phyloP scores from a whole-genome alignment of 1,140 invertebrate genomes.

The Ostrea edulis region DNA sequence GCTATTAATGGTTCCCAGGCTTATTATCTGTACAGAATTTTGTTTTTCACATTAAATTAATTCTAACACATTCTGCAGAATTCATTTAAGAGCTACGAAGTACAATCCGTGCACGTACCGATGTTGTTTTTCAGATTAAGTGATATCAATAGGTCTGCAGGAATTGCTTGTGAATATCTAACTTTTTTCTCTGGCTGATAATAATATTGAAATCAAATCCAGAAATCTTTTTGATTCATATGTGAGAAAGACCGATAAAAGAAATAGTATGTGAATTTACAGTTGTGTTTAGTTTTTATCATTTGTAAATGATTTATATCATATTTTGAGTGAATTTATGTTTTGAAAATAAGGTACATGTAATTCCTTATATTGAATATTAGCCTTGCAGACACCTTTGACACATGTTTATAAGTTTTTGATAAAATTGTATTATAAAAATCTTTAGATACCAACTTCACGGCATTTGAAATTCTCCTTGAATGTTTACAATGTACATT shows the following conservation, averaged over 20 bases:
- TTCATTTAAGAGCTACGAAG: not conserved
- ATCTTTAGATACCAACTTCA: too few species aligned
- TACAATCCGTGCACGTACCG: not conserved
- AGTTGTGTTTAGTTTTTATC: too few species aligned
- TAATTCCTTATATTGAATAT: too few species aligned
- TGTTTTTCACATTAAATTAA: constrained; percentile 32
- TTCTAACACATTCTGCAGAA: constrained; percentile 7
- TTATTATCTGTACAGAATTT: constrained; percentile 22
- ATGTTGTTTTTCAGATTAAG: not conserved
- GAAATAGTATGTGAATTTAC: too few species aligned
- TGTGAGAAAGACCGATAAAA: too few species aligned
- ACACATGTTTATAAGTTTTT: too few species aligned
- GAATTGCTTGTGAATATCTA: not conserved
- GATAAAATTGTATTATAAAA: too few species aligned
- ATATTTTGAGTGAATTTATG: too few species aligned
- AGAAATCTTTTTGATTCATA: not conserved
- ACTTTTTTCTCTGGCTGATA: not conserved
- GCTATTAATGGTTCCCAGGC: not conserved
- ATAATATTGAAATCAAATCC: not conserved
- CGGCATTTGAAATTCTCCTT: too few species aligned
- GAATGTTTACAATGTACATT: not conserved
- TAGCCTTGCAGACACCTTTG: too few species aligned
- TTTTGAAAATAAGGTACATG: too few species aligned
- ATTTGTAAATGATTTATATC: too few species aligned
- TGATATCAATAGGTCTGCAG: not conserved